Evolutionary conservation across 2,888 invertebrate genomes (phyloP).

Genomic region (Smittia aterrima): DNA sequence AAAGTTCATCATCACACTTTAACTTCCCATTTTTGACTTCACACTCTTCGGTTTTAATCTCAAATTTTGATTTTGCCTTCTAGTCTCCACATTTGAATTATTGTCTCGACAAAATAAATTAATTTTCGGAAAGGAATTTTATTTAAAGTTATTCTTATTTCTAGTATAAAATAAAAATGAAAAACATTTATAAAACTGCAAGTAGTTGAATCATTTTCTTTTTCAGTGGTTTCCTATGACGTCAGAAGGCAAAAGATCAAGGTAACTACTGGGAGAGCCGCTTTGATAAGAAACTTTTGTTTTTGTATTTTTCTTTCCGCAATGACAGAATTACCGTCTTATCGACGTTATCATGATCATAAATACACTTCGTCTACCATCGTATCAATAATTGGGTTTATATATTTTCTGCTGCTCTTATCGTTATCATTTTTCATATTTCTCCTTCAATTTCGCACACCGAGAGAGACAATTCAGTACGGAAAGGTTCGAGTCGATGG

Average conservation of each 20-base stretch:
- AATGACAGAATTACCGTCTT: not conserved
- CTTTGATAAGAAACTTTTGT: no score
- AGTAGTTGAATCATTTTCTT: not conserved
- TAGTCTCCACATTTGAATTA: not conserved
- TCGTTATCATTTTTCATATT: not conserved
- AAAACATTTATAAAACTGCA: no score
- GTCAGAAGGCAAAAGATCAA: no score
- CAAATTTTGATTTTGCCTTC: not conserved
- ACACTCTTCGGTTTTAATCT: not conserved
- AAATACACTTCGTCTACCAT: not conserved
- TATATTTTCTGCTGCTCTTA: conserved; percentile 4
- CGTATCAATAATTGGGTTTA: not conserved
- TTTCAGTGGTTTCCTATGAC: no score
- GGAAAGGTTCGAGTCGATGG: not conserved
- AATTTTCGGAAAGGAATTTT: not conserved
- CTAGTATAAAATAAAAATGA: not conserved
- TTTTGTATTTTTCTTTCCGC: no score
- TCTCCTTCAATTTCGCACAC: conserved; percentile 9
- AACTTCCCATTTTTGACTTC: not conserved
- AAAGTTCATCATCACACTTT: not conserved
- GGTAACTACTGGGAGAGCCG: no score
- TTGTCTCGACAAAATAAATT: not conserved
- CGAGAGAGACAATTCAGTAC: not conserved
- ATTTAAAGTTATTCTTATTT: not conserved
- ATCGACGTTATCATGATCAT: not conserved